These are phyloP conservation scores for Drosophila orena DNA, from an alignment of 1,140 invertebrate species.

Conservation along the genomic window DNA sequence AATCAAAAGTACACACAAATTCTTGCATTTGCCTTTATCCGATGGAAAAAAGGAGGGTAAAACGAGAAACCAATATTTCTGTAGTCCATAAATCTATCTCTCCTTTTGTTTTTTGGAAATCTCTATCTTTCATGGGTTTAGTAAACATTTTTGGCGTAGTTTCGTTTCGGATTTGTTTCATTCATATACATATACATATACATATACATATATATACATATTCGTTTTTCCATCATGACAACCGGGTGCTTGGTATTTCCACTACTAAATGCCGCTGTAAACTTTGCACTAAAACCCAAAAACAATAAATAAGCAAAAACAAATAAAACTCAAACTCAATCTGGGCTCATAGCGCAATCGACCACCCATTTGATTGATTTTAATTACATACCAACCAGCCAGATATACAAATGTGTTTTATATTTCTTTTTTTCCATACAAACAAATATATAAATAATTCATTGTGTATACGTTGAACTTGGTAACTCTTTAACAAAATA, in stretches of 20 bases:
- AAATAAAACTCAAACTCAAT: constrained; percentile 49
- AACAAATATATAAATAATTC: constrained; percentile 25
- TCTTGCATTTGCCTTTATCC: constrained; percentile 17
- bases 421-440: constrained; percentile 72
- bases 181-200: constrained; percentile 18
- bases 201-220: constrained; percentile 30
- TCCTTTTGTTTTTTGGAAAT: constrained; percentile 17
- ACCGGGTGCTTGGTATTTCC: constrained; percentile 77
- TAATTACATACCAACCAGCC: constrained; percentile 44
- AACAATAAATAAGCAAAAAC: constrained; percentile 23
- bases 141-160: constrained; percentile 30
- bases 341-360: constrained; percentile 64
- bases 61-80: constrained; percentile 16
- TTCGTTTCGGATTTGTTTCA: constrained; percentile 41
- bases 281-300: constrained; percentile 78
- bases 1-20: not conserved
- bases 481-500: constrained; percentile 40
- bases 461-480: constrained; percentile 52
- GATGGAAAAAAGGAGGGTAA: constrained; percentile 9
- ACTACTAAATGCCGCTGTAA: constrained; percentile 79
- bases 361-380: constrained; percentile 55
- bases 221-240: constrained; percentile 49
- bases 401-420: constrained; percentile 62
- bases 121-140: constrained; percentile 46
- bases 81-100: constrained; percentile 34